Conservation (phyloP, 1,140 invertebrate species). For the Pseudobourletiella spinata region DNA sequence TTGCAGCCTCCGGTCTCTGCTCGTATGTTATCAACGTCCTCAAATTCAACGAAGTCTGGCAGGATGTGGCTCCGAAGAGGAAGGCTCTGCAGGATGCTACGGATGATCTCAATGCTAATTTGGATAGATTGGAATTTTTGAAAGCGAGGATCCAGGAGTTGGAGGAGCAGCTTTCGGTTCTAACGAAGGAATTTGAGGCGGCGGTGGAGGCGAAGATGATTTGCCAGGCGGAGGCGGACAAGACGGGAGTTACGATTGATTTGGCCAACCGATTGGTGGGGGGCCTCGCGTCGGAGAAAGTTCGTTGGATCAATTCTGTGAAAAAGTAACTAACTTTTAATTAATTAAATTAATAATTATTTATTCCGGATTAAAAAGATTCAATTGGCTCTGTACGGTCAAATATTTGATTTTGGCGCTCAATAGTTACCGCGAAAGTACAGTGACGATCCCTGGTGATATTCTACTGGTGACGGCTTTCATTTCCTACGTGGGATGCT, state of each 20-base stretch:
- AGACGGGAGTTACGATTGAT: constrained; percentile 77
- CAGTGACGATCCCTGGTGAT: constrained; percentile 80
- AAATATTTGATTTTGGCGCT: neutral
- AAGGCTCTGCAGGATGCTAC: constrained; percentile 83
- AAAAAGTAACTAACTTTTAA: constrained; percentile 61
- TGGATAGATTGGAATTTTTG: neutral
- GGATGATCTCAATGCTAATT: constrained; percentile 19
- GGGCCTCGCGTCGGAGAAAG: constrained; percentile 87
- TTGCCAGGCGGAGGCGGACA: constrained; percentile 82
- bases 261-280: constrained; percentile 89
- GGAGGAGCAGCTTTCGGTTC: constrained; percentile 73
- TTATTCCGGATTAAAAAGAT: neutral
- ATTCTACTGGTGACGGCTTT: constrained; percentile 91
- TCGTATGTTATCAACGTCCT: constrained; percentile 96
- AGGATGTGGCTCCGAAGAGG: constrained; percentile 90
- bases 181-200: constrained; percentile 84
- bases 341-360: neutral
- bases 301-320: constrained; percentile 88
- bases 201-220: constrained; percentile 80
- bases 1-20: constrained; percentile 85
- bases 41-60: constrained; percentile 90
- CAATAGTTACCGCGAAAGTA: constrained; percentile 61
- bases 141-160: constrained; percentile 52
- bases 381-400: neutral
- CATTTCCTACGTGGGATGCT: constrained; percentile 92